Evolutionary conservation across 2,113 vertebrate species (phyloP), one percentile per base, ranked within the genome.

Genomic region (Phalacrocorax pelagicus): DNA sequence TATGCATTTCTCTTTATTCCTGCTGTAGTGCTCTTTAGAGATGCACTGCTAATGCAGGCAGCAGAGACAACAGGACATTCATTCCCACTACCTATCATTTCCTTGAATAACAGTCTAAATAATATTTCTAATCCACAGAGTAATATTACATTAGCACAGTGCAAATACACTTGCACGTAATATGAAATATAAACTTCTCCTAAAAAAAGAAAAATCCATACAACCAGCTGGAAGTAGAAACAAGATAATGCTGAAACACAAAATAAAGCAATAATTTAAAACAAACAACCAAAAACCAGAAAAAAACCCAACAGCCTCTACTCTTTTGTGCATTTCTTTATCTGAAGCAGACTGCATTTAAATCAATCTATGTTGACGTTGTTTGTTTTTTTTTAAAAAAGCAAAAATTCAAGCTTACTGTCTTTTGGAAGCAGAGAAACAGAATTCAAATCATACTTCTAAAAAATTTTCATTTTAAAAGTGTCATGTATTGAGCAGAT

Each of bases 191-290:
- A 88, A 96, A 94, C 32, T 66, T 82, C 51, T 78, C 65, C 10
- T 65, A 22, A 59, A 86, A 72, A 79, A 81, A 90, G 27, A 9
- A 61, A 92, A 85, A 96, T 46, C 89, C 96, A 5, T 90, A 96
- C 91, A 96, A 95, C 74, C 95, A 97, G 79, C 61, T 97, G 77
- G 88, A 97, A 96, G 82, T 94, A 85, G 69, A 96, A 97, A 95
- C 77, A 96, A 82, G 80, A 86, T 81, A 94, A 95, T 73, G 58
- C 40, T 94, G 72, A 86, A 96, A 97, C 46, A 88, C 15, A 52
- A 95, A 94, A 94, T 66, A 96, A 92, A 96, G 88, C 80, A 93
- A 73, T 77, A 84, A 94, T 84, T 86, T 67, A 46, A 84, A 84
- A 72, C 71, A 23, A 5, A 55, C 8, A 32, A 42, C 10, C 34